Conservation (phyloP, 1,140 invertebrate species). For the Drosophila mojavensis region DNA sequence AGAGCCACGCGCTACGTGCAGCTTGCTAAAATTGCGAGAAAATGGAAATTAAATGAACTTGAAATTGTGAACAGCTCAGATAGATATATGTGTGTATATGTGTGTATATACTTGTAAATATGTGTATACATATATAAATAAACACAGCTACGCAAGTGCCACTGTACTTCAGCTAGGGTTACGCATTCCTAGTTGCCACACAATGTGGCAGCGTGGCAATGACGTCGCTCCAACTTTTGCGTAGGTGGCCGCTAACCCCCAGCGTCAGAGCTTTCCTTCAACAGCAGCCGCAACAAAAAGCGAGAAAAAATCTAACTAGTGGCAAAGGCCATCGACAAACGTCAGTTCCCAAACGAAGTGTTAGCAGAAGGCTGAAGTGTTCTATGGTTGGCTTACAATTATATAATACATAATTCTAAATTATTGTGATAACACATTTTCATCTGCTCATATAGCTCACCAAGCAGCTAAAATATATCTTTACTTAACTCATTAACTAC, state of each 20-base stretch:
- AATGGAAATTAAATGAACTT: constrained; percentile 79
- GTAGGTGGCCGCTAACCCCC: constrained; percentile 6
- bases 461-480: too few relatives aligned
- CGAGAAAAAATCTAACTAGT: not conserved
- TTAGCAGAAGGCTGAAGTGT: too few relatives aligned
- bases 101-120: not conserved
- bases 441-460: too few relatives aligned
- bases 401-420: too few relatives aligned
- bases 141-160: not conserved
- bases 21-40: constrained; percentile 56
- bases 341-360: not conserved
- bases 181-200: constrained; percentile 1
- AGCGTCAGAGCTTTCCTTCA: not conserved
- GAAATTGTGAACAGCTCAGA: constrained; percentile 55
- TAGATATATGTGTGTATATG: constrained; percentile 3
- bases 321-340: constrained; percentile 6
- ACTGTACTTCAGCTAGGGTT: not conserved
- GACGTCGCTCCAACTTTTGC: constrained; percentile 7
- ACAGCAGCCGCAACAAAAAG: constrained; percentile 11
- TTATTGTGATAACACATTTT: too few relatives aligned
- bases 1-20: constrained; percentile 29
- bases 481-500: too few relatives aligned
- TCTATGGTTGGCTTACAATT: too few relatives aligned
- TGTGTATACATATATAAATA: not conserved
- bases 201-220: constrained; percentile 21